Evolutionary conservation across 2,797 vertebrate genomes (phyloP).

Genomic region (Botia almorhae): DNA sequence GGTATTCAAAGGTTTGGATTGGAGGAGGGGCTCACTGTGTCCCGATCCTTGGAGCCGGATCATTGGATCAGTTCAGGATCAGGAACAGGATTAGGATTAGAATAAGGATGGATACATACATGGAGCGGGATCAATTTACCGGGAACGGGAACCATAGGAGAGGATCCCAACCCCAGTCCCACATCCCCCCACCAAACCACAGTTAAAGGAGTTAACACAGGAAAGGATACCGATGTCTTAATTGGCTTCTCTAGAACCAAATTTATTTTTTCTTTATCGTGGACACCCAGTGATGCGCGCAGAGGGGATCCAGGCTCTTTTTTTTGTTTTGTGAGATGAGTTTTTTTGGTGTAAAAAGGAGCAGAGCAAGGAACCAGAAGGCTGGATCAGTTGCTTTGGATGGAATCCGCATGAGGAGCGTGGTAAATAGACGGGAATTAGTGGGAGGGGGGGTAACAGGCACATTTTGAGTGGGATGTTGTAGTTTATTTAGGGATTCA

Average conservation of each 20-base stretch:
- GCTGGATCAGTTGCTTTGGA: conserved; percentile 92
- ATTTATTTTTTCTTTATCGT: conserved; percentile 59
- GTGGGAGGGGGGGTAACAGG: conserved; percentile 64
- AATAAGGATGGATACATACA: conserved; percentile 96
- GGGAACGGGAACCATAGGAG: conserved; percentile 86
- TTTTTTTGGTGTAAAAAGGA: conserved; percentile 80
- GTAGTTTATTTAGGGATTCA: conserved; percentile 70
- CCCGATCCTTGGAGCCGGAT: conserved; percentile 98
- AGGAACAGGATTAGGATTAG: conserved; percentile 92
- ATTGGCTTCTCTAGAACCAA: conserved; percentile 81
- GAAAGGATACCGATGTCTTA: conserved; percentile 66
- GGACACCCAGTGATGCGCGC: conserved; percentile 87
- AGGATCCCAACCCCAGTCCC: conserved; percentile 86
- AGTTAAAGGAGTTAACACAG: conserved; percentile 65
- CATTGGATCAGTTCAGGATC: conserved; percentile 98
- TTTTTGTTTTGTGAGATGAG: conserved; percentile 62
- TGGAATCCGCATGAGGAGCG: conserved; percentile 93
- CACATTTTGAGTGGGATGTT: conserved; percentile 64
- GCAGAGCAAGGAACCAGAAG: conserved; percentile 91
- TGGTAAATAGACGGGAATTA: conserved; percentile 84
- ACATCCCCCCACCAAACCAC: conserved; percentile 69
- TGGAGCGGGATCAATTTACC: conserved; percentile 94
- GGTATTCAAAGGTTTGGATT: conserved; percentile 99
- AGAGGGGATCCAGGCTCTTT: conserved; percentile 76
- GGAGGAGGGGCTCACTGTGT: conserved; percentile 96